A percentile compares a stretch with the other conserved stretches of the same genome.
Evolutionary conservation across 2,888 invertebrate species (phyloP).

Genomic region (Volucella inanis): DNA sequence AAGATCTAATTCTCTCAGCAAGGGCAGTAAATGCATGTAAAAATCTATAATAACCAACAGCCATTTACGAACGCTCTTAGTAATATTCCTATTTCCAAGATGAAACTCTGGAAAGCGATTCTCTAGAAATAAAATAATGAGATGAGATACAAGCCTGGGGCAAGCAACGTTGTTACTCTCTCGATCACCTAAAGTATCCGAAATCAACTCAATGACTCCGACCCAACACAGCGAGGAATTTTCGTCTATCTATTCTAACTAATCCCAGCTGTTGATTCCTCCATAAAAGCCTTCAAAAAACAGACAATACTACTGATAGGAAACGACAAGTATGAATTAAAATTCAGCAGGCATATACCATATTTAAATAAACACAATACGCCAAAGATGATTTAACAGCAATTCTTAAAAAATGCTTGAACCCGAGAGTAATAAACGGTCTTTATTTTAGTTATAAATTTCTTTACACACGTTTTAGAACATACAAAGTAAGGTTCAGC

Average conservation of each 20-base stretch:
- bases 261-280: too few species aligned
- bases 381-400: conserved; percentile 1
- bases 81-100: too few species aligned
- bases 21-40: too few species aligned
- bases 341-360: not conserved
- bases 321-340: conserved; percentile 4
- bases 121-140: too few species aligned
- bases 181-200: conserved; percentile 13
- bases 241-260: too few species aligned
- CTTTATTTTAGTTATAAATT: not conserved
- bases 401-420: conserved; percentile 10
- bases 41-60: too few species aligned
- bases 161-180: conserved; percentile 5
- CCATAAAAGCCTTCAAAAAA: too few species aligned
- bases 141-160: too few species aligned
- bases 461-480: conserved; percentile 4
- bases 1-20: too few species aligned
- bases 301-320: not conserved
- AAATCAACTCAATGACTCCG: conserved; percentile 11
- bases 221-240: conserved; percentile 1
- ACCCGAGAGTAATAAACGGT: conserved; percentile 39
- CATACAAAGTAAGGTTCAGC: not conserved
- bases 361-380: not conserved
- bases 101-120: too few species aligned
- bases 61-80: too few species aligned